These are phyloP conservation scores for Sebastes cheni DNA, from an alignment of 2,797 vertebrate species.

Conservation along the genomic window DNA sequence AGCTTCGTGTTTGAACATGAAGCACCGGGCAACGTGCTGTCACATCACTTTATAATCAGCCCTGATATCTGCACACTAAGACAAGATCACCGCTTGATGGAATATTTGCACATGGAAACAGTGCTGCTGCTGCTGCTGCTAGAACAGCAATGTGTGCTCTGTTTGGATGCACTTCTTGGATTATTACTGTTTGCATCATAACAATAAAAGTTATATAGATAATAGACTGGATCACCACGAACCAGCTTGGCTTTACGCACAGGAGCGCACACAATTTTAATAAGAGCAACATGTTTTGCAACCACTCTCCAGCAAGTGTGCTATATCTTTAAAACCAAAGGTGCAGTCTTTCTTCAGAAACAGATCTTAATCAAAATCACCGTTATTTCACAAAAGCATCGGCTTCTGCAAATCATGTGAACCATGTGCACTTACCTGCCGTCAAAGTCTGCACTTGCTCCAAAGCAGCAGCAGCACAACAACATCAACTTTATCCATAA, in stretches of 20 bases:
- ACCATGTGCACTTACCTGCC: conserved; percentile 85
- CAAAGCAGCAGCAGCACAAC: conserved; percentile 80
- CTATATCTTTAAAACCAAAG: neutral
- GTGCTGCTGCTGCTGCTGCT: neutral
- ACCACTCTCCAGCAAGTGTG: neutral
- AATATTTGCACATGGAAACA: conserved; percentile 16
- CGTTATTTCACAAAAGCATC: neutral
- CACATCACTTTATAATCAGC: conserved; percentile 64
- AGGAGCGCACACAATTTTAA: neutral
- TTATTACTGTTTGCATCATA: neutral
- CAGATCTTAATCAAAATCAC: neutral
- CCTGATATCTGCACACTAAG: conserved; percentile 22
- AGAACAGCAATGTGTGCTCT: neutral
- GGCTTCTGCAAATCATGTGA: neutral
- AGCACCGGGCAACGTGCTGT: conserved; percentile 65
- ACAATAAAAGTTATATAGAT: conserved; percentile 24
- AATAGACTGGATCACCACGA: neutral
- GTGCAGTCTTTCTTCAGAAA: neutral
- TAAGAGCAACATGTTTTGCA: conserved; percentile 24
- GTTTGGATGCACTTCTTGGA: neutral
- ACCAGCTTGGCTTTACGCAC: neutral
- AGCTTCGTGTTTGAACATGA: conserved; percentile 85
- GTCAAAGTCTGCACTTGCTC: conserved; percentile 87
- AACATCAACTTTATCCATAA: conserved; percentile 82
- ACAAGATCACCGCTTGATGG: conserved; percentile 3